Conservation (phyloP, 1,140 invertebrate genomes). For the Zaprionus nigranus region DNA sequence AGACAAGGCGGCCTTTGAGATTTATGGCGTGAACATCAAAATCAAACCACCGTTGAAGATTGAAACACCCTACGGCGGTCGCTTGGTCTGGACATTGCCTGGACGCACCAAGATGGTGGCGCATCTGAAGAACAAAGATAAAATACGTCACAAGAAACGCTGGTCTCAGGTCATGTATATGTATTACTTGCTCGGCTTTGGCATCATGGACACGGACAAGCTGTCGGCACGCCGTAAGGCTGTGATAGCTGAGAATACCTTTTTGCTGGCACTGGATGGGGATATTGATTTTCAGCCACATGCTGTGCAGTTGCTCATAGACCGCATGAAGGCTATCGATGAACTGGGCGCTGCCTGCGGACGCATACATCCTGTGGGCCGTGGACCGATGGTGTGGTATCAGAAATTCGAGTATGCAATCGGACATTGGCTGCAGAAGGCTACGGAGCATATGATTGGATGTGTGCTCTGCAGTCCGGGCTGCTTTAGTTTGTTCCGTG, state of each 20-base stretch:
- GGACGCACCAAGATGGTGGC: slow-evolving; percentile 94
- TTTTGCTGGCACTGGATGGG: slow-evolving; percentile 95
- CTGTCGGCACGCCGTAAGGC: slow-evolving; percentile 88
- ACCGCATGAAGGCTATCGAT: slow-evolving; percentile 96
- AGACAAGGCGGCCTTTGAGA: slow-evolving; percentile 90
- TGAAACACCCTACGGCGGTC: slow-evolving; percentile 94
- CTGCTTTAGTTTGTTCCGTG: slow-evolving; percentile 96
- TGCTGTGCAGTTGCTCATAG: slow-evolving; percentile 93
- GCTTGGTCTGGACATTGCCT: slow-evolving; percentile 93
- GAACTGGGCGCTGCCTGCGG: slow-evolving; percentile 96
- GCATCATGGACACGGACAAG: slow-evolving; percentile 91
- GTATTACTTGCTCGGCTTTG: slow-evolving; percentile 95
- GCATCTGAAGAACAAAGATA: slow-evolving; percentile 95
- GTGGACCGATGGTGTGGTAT: slow-evolving; percentile 96
- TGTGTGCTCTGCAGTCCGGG: slow-evolving; percentile 96
- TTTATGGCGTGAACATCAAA: slow-evolving; percentile 89
- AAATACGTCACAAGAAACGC: slow-evolving; percentile 93
- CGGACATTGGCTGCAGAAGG: slow-evolving; percentile 97
- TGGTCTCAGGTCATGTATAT: slow-evolving; percentile 97
- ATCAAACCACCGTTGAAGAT: slow-evolving; percentile 90
- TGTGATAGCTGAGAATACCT: slow-evolving; percentile 94
- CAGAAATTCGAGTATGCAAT: slow-evolving; percentile 97
- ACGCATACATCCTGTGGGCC: slow-evolving; percentile 95
- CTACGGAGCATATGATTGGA: slow-evolving; percentile 96
- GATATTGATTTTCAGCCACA: slow-evolving; percentile 96